phyloP scores from a whole-genome alignment of 2,888 invertebrate genomes.

The Pediacus dermestoides region DNA sequence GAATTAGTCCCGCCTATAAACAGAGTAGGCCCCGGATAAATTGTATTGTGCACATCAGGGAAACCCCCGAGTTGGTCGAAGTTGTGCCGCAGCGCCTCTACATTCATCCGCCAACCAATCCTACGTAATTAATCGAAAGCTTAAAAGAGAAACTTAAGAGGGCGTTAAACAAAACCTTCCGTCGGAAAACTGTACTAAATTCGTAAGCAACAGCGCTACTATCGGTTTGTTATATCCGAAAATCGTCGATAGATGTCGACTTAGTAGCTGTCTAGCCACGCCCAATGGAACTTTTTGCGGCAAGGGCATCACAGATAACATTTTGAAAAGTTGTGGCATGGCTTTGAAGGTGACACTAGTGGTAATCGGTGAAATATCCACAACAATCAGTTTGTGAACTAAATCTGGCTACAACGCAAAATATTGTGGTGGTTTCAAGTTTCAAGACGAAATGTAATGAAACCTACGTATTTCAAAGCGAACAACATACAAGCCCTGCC shows the following conservation, averaged over 20 bases:
- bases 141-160: neutral
- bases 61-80: conserved; percentile 64
- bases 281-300: conserved; percentile 62
- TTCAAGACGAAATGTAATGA: neutral
- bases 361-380: conserved; percentile 68
- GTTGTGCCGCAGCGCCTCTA: conserved; percentile 66
- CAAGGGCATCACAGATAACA: conserved; percentile 61
- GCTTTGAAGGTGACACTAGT: conserved; percentile 59
- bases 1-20: conserved; percentile 85
- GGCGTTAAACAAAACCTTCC: conserved; percentile 36
- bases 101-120: conserved; percentile 78
- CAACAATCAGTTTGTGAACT: conserved; percentile 65
- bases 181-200: conserved; percentile 58
- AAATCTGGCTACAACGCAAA: conserved; percentile 53
- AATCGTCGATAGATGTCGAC: no score
- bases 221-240: conserved; percentile 58
- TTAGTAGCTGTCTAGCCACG: conserved; percentile 63
- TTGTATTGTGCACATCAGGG: conserved; percentile 50
- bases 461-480: conserved; percentile 65
- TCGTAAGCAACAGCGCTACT: conserved; percentile 80
- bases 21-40: conserved; percentile 62
- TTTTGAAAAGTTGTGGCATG: conserved; percentile 63
- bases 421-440: no score
- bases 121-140: conserved; percentile 28
- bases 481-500: conserved; percentile 87